Evolutionary conservation across 1,140 invertebrate genomes (phyloP).

Genomic region (Drosophila bocki): DNA sequence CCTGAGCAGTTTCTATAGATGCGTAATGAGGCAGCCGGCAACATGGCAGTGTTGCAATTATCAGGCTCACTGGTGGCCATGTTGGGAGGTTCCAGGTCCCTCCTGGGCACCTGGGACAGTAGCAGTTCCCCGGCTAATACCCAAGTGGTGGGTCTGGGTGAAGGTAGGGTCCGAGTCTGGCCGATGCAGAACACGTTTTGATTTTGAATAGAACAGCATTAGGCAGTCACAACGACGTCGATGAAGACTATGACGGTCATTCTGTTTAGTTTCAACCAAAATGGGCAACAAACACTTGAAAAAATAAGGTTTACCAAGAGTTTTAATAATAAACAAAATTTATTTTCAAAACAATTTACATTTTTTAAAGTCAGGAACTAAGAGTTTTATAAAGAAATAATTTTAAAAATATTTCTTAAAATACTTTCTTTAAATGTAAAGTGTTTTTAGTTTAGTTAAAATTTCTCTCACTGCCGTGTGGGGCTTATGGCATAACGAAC

Average conservation of each 20-base stretch:
- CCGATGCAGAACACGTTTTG: conserved; percentile 68
- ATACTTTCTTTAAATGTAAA: too few relatives aligned
- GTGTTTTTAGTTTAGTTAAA: background rate
- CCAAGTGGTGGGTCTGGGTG: conserved; percentile 8
- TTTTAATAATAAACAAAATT: too few relatives aligned
- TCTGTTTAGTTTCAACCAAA: conserved; percentile 2
- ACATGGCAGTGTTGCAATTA: conserved; percentile 21
- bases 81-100: background rate
- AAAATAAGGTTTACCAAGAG: background rate
- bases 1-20: conserved; percentile 30
- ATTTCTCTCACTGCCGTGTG: conserved; percentile 5
- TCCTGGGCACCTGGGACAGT: background rate
- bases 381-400: background rate
- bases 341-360: too few relatives aligned
- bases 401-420: background rate
- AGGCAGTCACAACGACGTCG: conserved; percentile 25
- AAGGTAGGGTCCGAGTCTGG: background rate
- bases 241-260: conserved; percentile 2
- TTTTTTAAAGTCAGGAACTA: background rate
- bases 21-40: conserved; percentile 50
- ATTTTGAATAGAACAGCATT: conserved; percentile 80
- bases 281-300: background rate
- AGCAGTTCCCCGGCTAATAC: background rate
- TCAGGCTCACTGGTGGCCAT: background rate
- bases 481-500: conserved; percentile 75